These are phyloP conservation scores for Excalfactoria chinensis DNA, from an alignment of 2,113 vertebrate genomes.

Conservation along the genomic window DNA sequence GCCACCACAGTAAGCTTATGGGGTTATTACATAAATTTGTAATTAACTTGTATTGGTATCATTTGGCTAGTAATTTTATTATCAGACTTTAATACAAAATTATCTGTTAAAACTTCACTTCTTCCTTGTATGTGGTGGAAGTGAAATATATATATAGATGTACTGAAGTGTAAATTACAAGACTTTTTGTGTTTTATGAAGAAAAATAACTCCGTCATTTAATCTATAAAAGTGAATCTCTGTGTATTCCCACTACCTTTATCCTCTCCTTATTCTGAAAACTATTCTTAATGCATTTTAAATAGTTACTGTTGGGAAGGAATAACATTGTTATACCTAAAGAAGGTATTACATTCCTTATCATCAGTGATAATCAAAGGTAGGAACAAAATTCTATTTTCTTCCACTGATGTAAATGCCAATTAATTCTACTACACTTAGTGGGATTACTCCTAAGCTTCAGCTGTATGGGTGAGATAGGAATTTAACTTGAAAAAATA, in stretches of 20 bases:
- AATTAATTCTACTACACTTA: background rate
- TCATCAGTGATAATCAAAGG: background rate
- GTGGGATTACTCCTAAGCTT: background rate
- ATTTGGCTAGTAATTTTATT: background rate
- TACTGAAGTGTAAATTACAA: background rate
- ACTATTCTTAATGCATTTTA: background rate
- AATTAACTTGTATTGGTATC: background rate
- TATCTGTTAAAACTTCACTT: background rate
- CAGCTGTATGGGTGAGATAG: background rate
- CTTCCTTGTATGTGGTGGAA: background rate
- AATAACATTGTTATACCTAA: background rate
- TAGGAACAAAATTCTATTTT: background rate
- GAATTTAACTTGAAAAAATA: background rate
- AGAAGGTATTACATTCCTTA: background rate
- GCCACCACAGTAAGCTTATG: rapidly evolving
- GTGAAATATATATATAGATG: background rate
- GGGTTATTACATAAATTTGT: background rate
- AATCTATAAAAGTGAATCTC: background rate
- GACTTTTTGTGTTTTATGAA: background rate
- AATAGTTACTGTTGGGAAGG: background rate
- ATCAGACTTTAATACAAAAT: background rate
- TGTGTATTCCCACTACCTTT: background rate
- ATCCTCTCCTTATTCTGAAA: background rate
- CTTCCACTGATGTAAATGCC: background rate
- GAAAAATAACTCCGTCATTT: background rate